These are phyloP conservation scores for Papilio machaon DNA, from an alignment of 1,140 invertebrate species.

Conservation along the genomic window DNA sequence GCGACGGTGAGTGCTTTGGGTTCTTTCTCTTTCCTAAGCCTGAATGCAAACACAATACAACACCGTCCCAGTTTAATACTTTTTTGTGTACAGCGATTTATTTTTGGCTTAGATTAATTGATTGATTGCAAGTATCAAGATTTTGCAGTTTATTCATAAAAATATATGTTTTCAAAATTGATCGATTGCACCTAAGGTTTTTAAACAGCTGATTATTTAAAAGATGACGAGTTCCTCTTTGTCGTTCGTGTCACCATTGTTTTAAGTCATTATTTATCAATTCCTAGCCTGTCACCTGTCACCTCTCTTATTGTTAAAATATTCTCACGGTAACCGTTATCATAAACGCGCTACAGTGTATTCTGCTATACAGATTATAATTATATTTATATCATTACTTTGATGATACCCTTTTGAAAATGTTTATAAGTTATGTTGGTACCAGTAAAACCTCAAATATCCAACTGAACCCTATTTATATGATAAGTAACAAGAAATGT, in stretches of 20 bases:
- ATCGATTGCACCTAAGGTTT: neutral
- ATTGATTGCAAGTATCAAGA: neutral
- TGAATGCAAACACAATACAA: neutral
- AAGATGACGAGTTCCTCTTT: neutral
- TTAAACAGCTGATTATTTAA: neutral
- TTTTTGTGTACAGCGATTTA: neutral
- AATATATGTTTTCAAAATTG: too few species aligned
- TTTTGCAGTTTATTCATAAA: neutral
- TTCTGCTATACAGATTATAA: neutral
- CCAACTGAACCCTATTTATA: neutral
- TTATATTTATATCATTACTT: neutral
- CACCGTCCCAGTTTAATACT: neutral
- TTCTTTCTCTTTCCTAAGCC: neutral
- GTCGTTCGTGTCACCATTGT: neutral
- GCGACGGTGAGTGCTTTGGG: conserved; percentile 13
- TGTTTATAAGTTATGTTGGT: neutral
- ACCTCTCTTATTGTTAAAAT: conserved; percentile 10
- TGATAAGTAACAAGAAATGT: neutral
- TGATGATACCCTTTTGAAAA: neutral
- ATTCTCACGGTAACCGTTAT: conserved; percentile 9
- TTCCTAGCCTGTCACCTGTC: conserved; percentile 1
- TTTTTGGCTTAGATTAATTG: neutral
- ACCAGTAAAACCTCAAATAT: neutral
- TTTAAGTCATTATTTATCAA: neutral
- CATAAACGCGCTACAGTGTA: neutral